Evolutionary conservation across 2,113 vertebrate genomes (phyloP), one percentile per base, ranked within the genome.

Genomic region (Anguilla rostrata): DNA sequence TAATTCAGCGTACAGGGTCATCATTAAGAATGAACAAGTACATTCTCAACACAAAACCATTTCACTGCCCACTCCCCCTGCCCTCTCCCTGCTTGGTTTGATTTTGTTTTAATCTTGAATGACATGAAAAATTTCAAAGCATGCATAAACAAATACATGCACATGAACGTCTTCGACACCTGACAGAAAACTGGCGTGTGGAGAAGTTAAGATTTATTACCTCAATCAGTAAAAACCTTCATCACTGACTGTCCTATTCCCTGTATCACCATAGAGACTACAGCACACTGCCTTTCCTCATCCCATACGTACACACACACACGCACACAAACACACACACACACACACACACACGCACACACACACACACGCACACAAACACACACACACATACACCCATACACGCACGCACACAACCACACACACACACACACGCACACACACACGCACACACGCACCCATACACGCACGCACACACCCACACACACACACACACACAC

Each of bases 191-290:
- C 82, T 80, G 66, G 18, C 40, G 41, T 83, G 6, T 18, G 53
- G 82, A 0, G 49, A 84, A 78, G 78, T 83, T 71, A 87, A 84
- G 75, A 87, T 87, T 12, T 80, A 87, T 87, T 39, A 34, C 71
- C 66, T 22, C 78, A 22, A 79, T 85, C 43, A 39, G 43, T 29
- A 63, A n/a, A 85, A 14, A 78, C 53, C 82, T 57, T 87, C 53
- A 84, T 84, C 46, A 57, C 66, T 40, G 18, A 18, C 46, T 83
- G 49, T 78, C 46, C 57, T 82, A 29, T 87, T 22, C 34, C 49
- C 49, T 63, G 53, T 41, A 14, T 57, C 46, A 29, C 66, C 82
- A 83, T 6, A 22, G 46, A 83, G 29, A 56, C 5, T 14, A 20
- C 16, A 18, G 22, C 63, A 41, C 26, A n/a, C 26, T 43, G 0